These are phyloP conservation scores for Bradynema listronoti DNA, from an alignment of 1,140 invertebrate species.

Conservation along the genomic window DNA sequence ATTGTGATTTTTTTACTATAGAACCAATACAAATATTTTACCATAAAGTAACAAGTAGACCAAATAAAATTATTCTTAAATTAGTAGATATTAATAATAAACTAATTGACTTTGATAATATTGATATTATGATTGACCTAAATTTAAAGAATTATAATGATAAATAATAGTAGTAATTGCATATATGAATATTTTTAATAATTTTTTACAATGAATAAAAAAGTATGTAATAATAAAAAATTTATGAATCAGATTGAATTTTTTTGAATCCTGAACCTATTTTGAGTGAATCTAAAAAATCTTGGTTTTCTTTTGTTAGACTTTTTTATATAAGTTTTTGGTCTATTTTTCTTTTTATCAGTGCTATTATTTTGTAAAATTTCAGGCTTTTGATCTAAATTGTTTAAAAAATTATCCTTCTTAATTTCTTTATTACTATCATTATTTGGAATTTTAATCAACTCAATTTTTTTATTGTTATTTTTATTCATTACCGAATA, in stretches of 20 bases:
- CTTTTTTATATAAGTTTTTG: conserved; percentile 19
- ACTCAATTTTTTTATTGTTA: conserved; percentile 25
- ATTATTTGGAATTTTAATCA: conserved; percentile 16
- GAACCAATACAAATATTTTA: conserved; percentile 30
- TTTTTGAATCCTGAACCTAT: conserved; percentile 23
- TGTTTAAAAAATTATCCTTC: too few species aligned
- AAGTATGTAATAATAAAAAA: too few species aligned
- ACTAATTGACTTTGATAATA: conserved; percentile 14
- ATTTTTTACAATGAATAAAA: conserved; percentile 5
- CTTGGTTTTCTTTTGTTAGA: conserved; percentile 26
- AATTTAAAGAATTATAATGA: conserved; percentile 23
- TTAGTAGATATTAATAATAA: conserved; percentile 25
- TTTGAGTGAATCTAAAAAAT: conserved; percentile 28
- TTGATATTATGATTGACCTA: conserved; percentile 26
- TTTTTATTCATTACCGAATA: conserved; percentile 27
- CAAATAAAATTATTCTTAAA: conserved; percentile 29
- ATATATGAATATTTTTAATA: conserved; percentile 12
- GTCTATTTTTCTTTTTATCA: too few species aligned
- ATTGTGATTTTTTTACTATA: conserved; percentile 8
- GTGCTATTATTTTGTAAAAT: too few species aligned
- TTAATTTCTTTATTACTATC: conserved; percentile 11
- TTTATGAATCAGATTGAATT: not conserved
- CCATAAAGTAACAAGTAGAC: conserved; percentile 22
- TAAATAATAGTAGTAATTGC: conserved; percentile 12
- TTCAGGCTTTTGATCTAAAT: too few species aligned